Evolutionary conservation across 2,113 vertebrate genomes (phyloP).

Genomic region (Ciconia boyciana): DNA sequence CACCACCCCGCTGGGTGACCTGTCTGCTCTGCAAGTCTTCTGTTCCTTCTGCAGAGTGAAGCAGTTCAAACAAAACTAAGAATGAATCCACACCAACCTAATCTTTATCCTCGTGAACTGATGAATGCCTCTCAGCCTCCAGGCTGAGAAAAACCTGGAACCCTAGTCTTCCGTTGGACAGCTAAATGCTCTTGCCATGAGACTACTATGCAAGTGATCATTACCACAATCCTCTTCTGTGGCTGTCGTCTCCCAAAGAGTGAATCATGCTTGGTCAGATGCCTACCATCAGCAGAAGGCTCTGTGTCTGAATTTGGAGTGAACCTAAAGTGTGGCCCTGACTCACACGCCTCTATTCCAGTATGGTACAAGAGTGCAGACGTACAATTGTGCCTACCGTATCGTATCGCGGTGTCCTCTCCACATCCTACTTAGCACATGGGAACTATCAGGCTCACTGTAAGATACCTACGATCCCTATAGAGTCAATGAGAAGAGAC

Average conservation of each 20-base stretch:
- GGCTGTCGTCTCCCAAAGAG: neutral
- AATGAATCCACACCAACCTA: neutral
- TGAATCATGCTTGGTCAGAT: slow-evolving; percentile 24
- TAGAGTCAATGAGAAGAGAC: neutral
- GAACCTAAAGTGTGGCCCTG: neutral
- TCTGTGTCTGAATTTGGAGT: neutral
- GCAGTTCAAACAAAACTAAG: neutral
- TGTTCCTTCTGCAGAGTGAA: neutral
- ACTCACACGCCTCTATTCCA: neutral
- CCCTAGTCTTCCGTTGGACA: neutral
- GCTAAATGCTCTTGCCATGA: neutral
- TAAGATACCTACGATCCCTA: neutral
- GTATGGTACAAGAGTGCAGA: neutral
- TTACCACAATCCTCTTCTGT: neutral
- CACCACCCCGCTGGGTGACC: neutral
- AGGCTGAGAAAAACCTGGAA: neutral
- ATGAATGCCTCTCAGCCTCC: neutral
- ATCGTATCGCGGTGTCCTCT: rapidly evolving
- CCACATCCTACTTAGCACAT: neutral
- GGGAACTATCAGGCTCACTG: neutral
- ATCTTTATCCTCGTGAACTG: neutral
- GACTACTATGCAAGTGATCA: neutral
- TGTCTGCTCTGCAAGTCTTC: neutral
- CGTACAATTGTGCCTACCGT: neutral
- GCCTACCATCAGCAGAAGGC: neutral